Evolutionary conservation across 2,888 invertebrate genomes (phyloP), one percentile per base, ranked within the genome.

Genomic region (Stramonita haemastoma): DNA sequence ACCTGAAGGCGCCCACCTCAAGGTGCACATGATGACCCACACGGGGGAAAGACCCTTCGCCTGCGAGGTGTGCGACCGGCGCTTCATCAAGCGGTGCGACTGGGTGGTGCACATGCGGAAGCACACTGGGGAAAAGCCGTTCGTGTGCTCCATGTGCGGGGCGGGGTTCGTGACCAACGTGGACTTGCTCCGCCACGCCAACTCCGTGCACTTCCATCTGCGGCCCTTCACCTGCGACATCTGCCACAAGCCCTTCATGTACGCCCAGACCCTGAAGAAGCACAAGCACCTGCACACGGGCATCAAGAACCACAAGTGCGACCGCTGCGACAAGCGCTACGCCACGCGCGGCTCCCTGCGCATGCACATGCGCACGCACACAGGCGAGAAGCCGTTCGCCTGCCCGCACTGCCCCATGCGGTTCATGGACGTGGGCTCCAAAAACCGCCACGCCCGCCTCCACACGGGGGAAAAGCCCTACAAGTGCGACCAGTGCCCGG

Each of bases 401-500:
- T 26, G 87, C 87, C 17, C 79, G 57, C 46, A 86, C 83, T 83
- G 81, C 81, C 29, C 46, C 19, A 83, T 36, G 81, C 19, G 81
- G 36, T 83, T 83, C 26, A 5, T 22, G 8, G 81, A 83, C 26
- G 22, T 29, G 22, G 81, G 81, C 8, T 22, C 36, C 36, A 83
- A 36, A 46, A 83, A 29, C 46, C 81, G 81, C 6, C 91, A 91
- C 81, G 73, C 90, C 81, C 70, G 91, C 22, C 88, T 88, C 56
- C 91, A 91, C 89, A 91, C 91, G 5, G 91, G 91, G 46, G 91
- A 91, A 81, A 91, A 90, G 34, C 91, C 91, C 5, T 91, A 87
- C 86, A 85, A 89, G 60, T 91, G 91, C 86, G 70, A 70, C 17
- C 84, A 86, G 36, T 91, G 91, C 89, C 73, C 83, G 13, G 89